Evolutionary conservation across 1,140 invertebrate species (phyloP).

Genomic region (Chrysopa pallens): DNA sequence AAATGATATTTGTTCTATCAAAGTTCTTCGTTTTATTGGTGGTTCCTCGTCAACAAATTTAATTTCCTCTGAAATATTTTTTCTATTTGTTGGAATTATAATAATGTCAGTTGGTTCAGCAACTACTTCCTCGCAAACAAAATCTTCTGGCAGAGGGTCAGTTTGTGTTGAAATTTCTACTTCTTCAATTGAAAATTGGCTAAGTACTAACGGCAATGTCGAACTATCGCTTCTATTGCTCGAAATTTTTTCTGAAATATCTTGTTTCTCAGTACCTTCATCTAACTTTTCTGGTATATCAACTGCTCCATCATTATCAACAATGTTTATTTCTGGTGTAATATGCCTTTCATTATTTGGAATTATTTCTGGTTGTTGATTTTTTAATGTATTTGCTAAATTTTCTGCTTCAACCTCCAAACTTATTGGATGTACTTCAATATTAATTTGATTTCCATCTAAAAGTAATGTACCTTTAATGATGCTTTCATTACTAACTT

Average conservation of each 20-base stretch:
- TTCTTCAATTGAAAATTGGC: conserved; percentile 25
- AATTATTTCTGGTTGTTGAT: conserved; percentile 17
- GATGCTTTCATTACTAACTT: conserved; percentile 2
- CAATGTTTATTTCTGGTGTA: conserved; percentile 2
- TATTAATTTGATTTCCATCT: neutral
- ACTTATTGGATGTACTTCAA: no score
- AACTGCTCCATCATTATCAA: conserved; percentile 5
- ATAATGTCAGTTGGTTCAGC: conserved; percentile 13
- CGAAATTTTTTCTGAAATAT: conserved; percentile 7
- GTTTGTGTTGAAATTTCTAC: conserved; percentile 63
- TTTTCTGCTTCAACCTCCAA: no score
- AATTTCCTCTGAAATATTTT: neutral
- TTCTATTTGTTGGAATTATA: conserved; percentile 8
- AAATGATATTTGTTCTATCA: neutral
- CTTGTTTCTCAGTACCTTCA: neutral
- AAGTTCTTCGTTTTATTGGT: neutral
- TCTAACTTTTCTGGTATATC: neutral
- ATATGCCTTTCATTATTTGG: conserved; percentile 18
- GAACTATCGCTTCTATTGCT: conserved; percentile 3
- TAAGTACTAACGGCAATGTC: conserved; percentile 11
- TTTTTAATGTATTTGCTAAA: conserved; percentile 9
- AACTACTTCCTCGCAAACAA: conserved; percentile 43
- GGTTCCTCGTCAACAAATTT: conserved; percentile 12
- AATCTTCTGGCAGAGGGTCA: conserved; percentile 58
- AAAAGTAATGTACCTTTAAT: neutral